These are phyloP conservation scores for Apostichopus californicus DNA, from an alignment of 35 echinoderm and acorn worm species.

Conservation along the genomic window DNA sequence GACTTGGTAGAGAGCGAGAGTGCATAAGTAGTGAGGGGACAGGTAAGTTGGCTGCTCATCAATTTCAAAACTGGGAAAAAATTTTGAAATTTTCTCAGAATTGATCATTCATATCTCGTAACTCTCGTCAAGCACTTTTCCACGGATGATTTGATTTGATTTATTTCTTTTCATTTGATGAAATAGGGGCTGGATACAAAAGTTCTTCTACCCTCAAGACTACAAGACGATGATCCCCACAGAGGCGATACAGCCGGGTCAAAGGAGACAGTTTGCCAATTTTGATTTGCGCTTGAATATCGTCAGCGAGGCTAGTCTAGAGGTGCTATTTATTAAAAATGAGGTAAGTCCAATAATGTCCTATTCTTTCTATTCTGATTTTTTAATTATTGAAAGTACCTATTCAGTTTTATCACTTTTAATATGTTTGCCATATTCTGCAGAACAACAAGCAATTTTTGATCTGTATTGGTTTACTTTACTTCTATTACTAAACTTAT, in stretches of 20 bases:
- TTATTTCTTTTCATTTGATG: background rate
- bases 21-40: no score
- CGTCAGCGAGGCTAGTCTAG: constrained; percentile 78
- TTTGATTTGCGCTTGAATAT: constrained; percentile 94
- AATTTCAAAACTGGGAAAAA: no score
- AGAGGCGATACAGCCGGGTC: constrained; percentile 49
- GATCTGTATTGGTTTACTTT: no score
- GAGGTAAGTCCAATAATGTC: constrained; percentile 57
- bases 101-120: no score
- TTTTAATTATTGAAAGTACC: background rate
- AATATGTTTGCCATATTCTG: no score
- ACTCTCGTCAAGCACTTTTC: no score
- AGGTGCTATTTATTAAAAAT: constrained; percentile 90
- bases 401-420: background rate
- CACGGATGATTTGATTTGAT: no score
- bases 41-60: no score
- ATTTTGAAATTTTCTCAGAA: no score
- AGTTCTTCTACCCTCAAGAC: constrained; percentile 96
- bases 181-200: constrained; percentile 76
- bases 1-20: no score
- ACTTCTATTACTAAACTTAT: no score
- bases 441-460: no score
- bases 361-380: background rate
- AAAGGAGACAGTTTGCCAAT: constrained; percentile 64
- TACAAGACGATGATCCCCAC: constrained; percentile 76